phyloP scores from a whole-genome alignment of 2,797 vertebrate genomes.

The Eulemur coronatus region DNA sequence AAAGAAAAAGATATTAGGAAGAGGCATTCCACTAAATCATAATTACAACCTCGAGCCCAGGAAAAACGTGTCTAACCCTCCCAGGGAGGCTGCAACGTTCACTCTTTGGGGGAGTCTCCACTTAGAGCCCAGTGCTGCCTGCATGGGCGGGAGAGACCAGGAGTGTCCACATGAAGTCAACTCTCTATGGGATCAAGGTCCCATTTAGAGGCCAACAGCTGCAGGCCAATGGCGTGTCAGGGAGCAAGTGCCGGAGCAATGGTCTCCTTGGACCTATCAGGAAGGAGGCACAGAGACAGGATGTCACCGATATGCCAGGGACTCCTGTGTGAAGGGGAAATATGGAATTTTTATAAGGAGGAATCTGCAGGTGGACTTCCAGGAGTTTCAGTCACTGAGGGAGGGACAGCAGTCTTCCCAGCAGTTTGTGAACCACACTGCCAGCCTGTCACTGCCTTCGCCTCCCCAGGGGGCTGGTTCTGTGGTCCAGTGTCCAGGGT shows the following conservation, averaged over 20 bases:
- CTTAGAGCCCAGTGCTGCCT: not conserved
- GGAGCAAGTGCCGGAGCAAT: not conserved
- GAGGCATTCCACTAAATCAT: constrained; percentile 15
- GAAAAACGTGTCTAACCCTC: not conserved
- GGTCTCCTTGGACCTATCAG: not conserved
- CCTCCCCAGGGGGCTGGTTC: not conserved
- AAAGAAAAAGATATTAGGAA: not conserved
- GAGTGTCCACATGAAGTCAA: not conserved
- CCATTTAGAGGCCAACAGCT: not conserved
- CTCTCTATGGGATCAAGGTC: not conserved
- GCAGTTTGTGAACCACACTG: not conserved
- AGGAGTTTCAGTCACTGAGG: not conserved
- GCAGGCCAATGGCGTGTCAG: not conserved
- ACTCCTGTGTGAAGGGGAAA: not conserved
- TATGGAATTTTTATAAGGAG: not conserved
- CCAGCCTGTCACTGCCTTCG: not conserved
- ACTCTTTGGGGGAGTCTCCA: not conserved
- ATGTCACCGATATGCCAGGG: not conserved
- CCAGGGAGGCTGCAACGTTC: not conserved
- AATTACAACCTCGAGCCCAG: constrained; percentile 9
- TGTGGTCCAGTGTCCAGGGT: not conserved
- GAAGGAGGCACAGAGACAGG: not conserved
- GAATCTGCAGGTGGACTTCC: not conserved
- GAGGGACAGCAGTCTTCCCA: not conserved
- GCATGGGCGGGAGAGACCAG: not conserved